phyloP scores from a whole-genome alignment of 2,888 invertebrate genomes.

The Hyposoter didymator region DNA sequence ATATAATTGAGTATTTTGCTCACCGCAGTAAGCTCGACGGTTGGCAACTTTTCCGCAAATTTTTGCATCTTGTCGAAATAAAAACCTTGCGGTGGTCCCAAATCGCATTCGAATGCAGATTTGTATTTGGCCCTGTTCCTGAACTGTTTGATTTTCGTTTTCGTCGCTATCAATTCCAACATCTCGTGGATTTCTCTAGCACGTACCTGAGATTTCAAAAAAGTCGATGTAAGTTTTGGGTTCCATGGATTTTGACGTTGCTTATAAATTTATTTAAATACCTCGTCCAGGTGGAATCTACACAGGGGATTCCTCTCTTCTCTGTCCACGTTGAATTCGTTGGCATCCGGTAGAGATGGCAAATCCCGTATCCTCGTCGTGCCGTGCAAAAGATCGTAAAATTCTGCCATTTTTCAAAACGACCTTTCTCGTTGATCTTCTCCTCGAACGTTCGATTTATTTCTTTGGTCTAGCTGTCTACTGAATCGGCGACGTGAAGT shows the following conservation, averaged over 20 bases:
- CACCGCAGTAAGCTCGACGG: constrained; percentile 75
- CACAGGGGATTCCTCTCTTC: constrained; percentile 64
- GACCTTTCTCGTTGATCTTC: constrained; percentile 13
- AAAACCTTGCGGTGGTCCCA: constrained; percentile 67
- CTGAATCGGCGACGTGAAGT: neutral
- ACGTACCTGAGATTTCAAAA: constrained; percentile 63
- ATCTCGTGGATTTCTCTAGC: constrained; percentile 67
- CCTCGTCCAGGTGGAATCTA: constrained; percentile 71
- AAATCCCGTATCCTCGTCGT: constrained; percentile 57
- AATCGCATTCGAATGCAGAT: constrained; percentile 61
- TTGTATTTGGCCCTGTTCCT: constrained; percentile 59
- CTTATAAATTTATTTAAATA: constrained; percentile 36
- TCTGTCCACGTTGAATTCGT: constrained; percentile 61
- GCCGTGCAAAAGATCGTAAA: constrained; percentile 48
- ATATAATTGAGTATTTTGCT: constrained; percentile 23
- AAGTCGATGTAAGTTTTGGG: constrained; percentile 7
- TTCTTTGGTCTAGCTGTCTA: neutral
- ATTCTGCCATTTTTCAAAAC: constrained; percentile 58
- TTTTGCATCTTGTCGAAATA: constrained; percentile 75
- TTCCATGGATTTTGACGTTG: constrained; percentile 8
- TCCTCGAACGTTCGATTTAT: neutral
- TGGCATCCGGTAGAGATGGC: constrained; percentile 55
- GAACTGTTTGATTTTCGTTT: constrained; percentile 65
- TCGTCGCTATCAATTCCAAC: constrained; percentile 68
- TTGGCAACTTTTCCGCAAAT: constrained; percentile 73